Percentiles rank a stretch among this genome's conserved stretches.
These are phyloP conservation scores for Nothobranchius kuhntae DNA, from an alignment of 2,113 vertebrate genomes.

Conservation along the genomic window DNA sequence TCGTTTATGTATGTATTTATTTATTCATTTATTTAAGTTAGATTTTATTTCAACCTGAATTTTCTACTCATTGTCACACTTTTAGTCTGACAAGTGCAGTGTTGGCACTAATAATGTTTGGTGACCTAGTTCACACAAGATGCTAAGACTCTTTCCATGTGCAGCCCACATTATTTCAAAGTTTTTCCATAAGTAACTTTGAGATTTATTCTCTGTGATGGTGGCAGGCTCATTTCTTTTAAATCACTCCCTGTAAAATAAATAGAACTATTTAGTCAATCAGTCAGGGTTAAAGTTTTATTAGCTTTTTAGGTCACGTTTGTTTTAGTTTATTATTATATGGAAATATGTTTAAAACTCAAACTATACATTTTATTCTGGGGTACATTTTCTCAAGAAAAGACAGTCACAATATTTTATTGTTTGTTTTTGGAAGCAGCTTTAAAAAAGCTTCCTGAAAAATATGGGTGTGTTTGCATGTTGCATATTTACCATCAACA, in stretches of 20 bases:
- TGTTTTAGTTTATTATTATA: too few relatives aligned
- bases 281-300: too few relatives aligned
- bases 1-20: too few relatives aligned
- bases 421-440: neutral
- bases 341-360: neutral
- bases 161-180: neutral
- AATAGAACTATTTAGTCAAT: too few relatives aligned
- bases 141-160: neutral
- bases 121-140: neutral
- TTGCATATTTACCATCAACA: neutral
- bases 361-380: neutral
- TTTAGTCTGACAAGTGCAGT: slow-evolving; percentile 3
- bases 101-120: slow-evolving; percentile 13
- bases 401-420: neutral
- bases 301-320: too few relatives aligned
- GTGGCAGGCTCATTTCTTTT: too few relatives aligned
- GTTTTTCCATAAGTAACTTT: slow-evolving; percentile 2
- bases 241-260: too few relatives aligned
- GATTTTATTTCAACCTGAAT: neutral
- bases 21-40: too few relatives aligned
- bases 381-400: neutral
- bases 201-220: neutral
- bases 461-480: neutral
- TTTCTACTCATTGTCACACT: slow-evolving; percentile 1
- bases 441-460: neutral